These are phyloP conservation scores for Nasonia vitripennis DNA, from an alignment of 1,140 invertebrate genomes.

Conservation along the genomic window DNA sequence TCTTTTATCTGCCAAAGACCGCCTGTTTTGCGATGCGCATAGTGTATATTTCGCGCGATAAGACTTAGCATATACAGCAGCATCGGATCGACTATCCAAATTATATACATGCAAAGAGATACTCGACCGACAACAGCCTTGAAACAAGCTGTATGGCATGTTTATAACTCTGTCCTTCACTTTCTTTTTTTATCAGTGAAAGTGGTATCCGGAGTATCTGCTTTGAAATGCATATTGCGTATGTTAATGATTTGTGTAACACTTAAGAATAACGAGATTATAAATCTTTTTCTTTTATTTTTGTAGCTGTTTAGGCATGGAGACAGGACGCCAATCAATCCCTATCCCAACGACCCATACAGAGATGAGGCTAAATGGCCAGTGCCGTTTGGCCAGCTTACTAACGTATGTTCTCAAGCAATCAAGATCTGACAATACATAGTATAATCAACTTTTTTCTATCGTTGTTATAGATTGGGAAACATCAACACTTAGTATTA, in stretches of 20 bases:
- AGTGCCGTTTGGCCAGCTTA: slow-evolving; percentile 86
- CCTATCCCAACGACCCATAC: slow-evolving; percentile 88
- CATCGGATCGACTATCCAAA: background rate
- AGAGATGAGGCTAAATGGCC: slow-evolving; percentile 82
- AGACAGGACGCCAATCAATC: slow-evolving; percentile 84
- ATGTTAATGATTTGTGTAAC: background rate
- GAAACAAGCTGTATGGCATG: background rate
- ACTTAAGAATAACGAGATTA: background rate
- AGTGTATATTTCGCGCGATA: too few relatives aligned
- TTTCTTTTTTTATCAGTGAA: background rate
- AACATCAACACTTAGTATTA: slow-evolving; percentile 84
- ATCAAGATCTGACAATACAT: slow-evolving; percentile 43
- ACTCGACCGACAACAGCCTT: background rate
- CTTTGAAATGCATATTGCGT: too few relatives aligned
- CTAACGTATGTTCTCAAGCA: slow-evolving; percentile 78
- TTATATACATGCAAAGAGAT: background rate
- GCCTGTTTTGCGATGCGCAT: too few relatives aligned
- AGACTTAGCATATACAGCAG: too few relatives aligned
- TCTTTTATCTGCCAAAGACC: too few relatives aligned
- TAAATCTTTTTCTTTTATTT: slow-evolving; percentile 30
- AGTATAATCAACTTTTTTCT: slow-evolving; percentile 15
- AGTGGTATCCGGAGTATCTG: background rate
- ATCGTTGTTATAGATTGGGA: slow-evolving; percentile 79
- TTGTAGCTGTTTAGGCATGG: slow-evolving; percentile 85
- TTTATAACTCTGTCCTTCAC: background rate